Conservation (phyloP, 2,113 vertebrate genomes). For the Puffinus mauretanicus region DNA sequence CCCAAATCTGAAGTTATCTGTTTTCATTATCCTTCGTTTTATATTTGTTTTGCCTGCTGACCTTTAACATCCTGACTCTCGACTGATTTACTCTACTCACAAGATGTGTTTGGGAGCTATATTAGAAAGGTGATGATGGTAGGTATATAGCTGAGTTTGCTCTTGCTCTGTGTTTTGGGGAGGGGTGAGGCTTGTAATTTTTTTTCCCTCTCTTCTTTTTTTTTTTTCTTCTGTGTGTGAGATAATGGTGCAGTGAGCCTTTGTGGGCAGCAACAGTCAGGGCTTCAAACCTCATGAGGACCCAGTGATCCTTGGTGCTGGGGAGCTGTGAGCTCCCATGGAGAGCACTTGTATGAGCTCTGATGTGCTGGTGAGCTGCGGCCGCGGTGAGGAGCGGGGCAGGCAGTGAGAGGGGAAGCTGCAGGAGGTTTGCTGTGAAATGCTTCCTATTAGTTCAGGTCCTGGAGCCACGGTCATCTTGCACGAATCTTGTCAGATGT, state of each 20-base stretch:
- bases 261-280: not conserved
- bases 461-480: accelerated
- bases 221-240: too few species aligned
- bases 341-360: not conserved
- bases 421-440: not conserved
- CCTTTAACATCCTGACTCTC: not conserved
- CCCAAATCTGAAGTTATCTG: not conserved
- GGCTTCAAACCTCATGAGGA: not conserved
- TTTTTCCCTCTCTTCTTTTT: too few species aligned
- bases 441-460: not conserved
- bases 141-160: not conserved
- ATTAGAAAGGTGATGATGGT: not conserved
- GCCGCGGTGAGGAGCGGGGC: not conserved
- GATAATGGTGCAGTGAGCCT: not conserved
- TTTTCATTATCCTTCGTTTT: not conserved
- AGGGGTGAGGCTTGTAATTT: not conserved
- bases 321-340: not conserved
- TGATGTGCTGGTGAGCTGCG: not conserved
- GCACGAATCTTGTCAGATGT: not conserved
- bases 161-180: not conserved
- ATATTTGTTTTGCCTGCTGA: not conserved
- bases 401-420: not conserved
- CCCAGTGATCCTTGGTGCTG: not conserved
- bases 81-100: not conserved
- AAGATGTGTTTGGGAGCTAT: not conserved